Evolutionary conservation across 2,113 vertebrate genomes (phyloP).

Genomic region (Centropristis striata): DNA sequence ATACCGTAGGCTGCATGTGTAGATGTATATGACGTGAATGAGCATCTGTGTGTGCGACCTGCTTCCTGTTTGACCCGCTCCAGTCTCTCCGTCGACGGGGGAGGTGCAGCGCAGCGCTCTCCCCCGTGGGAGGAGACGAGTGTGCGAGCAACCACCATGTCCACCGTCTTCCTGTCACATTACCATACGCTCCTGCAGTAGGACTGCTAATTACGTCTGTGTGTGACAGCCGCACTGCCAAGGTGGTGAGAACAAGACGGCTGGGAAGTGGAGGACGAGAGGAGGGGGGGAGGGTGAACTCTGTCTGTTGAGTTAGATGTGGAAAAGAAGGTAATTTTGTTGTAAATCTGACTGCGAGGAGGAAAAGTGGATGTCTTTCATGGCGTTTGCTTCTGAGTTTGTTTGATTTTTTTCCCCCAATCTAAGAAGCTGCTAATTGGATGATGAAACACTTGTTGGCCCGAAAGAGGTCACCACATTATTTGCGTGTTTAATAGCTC

Average conservation of each 20-base stretch:
- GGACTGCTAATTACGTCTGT: slow-evolving; percentile 76
- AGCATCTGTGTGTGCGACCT: slow-evolving; percentile 14
- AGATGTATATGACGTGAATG: slow-evolving; percentile 10
- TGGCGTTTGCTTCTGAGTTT: slow-evolving; percentile 16
- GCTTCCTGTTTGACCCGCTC: slow-evolving; percentile 35
- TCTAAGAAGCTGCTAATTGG: slow-evolving; percentile 37
- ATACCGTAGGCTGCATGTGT: too few species aligned
- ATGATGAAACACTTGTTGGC: slow-evolving; percentile 23
- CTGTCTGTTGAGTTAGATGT: slow-evolving; percentile 21
- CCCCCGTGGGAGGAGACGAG: slow-evolving; percentile 43
- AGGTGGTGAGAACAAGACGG: slow-evolving; percentile 62
- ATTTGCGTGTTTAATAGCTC: slow-evolving; percentile 46
- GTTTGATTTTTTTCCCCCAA: slow-evolving; percentile 8
- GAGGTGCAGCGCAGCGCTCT: slow-evolving; percentile 12
- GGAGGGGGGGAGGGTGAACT: slow-evolving; percentile 6
- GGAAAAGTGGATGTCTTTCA: not conserved
- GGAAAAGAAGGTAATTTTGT: slow-evolving; percentile 29
- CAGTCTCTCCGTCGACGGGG: slow-evolving; percentile 6
- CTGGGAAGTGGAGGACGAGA: slow-evolving; percentile 28
- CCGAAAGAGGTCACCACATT: not conserved
- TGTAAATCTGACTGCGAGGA: slow-evolving; percentile 8
- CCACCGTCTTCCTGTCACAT: slow-evolving; percentile 77
- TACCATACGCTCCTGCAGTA: slow-evolving; percentile 72
- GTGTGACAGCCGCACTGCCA: slow-evolving; percentile 73
- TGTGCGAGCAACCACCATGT: slow-evolving; percentile 63